phyloP scores from a whole-genome alignment of 2,888 invertebrate species.

The Melanostoma scalare region DNA sequence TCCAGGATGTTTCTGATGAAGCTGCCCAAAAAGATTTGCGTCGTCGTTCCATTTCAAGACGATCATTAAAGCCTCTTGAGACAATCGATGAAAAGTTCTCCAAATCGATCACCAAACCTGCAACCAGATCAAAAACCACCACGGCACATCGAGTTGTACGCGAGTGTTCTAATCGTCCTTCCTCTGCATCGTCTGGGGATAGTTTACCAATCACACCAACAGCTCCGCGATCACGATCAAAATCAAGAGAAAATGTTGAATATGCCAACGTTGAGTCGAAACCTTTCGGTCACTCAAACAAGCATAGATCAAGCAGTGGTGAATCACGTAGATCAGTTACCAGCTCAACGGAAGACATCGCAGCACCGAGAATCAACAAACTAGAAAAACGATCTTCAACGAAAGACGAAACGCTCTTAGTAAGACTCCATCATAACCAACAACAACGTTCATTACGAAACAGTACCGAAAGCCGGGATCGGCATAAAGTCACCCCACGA shows the following conservation, averaged over 20 bases:
- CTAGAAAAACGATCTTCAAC: constrained; percentile 64
- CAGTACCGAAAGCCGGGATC: constrained; percentile 67
- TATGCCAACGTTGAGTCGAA: constrained; percentile 73
- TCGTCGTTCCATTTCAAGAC: constrained; percentile 78
- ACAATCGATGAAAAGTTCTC: constrained; percentile 80
- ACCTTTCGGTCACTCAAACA: constrained; percentile 75
- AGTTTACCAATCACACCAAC: constrained; percentile 78
- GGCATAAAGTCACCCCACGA: constrained; percentile 74
- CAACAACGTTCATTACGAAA: constrained; percentile 63
- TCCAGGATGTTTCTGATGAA: constrained; percentile 84
- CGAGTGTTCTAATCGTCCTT: constrained; percentile 76
- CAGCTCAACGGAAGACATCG: constrained; percentile 62
- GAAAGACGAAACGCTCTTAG: constrained; percentile 67
- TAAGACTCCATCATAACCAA: constrained; percentile 46
- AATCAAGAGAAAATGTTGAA: constrained; percentile 74
- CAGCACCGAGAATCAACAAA: constrained; percentile 57
- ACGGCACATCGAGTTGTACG: constrained; percentile 74
- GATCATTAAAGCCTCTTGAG: constrained; percentile 79
- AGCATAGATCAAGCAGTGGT: constrained; percentile 76
- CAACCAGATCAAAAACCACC: constrained; percentile 78
- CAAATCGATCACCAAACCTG: constrained; percentile 76
- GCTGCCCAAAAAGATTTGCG: constrained; percentile 80
- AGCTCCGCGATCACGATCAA: constrained; percentile 75
- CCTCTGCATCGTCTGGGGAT: constrained; percentile 80
- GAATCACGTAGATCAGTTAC: constrained; percentile 66